Evolutionary conservation across 2,113 vertebrate genomes (phyloP), one percentile per base, ranked within the genome.

Genomic region (Aegypius monachus): DNA sequence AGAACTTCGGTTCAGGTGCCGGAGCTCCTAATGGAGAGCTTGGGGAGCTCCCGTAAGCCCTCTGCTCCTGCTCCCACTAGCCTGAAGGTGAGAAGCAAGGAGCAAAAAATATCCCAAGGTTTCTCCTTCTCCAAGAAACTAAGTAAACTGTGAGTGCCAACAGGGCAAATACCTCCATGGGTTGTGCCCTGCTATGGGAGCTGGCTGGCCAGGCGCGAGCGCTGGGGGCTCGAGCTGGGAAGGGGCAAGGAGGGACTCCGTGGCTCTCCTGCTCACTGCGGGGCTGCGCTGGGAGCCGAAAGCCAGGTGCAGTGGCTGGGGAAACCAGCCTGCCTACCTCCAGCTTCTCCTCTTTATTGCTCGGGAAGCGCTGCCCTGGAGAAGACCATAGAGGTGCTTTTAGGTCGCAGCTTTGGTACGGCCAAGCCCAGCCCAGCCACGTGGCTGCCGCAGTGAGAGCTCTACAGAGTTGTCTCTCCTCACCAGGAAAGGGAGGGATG

Each of bases 81-180:
- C 21, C 86, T 40, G 58, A 25, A 47, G 27, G 43, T 0, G 3
- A 73, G 47, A 74, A 31, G 19, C 55, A 38, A 47, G 50, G 50
- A 88, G 25, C 16, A 34, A 56, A 47, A 66, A 77, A 29, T 4
- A 66, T 2, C 56, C 42, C 12, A 3, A 34, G 17, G 32, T 58
- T 89, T 74, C 65, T 71, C 26, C 25, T 62, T 25, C 53, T 82
- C 21, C 36, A 10, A 34, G 25, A 82, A 78, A 36, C 25, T 4
- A 10, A 45, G 47, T 5, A 31, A 63, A 21, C 1, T 1, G 38
- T 10, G 62, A 52, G 48, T 29, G 18, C 27, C 56, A 11, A 19
- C 0, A 1, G 62, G 62, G 29, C 61, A 25, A 1, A 5, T 2
- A 3, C 22, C 27, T 36, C 80, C 0, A 1, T 10, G 66, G 31